These are phyloP conservation scores for Leucosticte australis DNA, from an alignment of 2,113 vertebrate species.

Conservation along the genomic window DNA sequence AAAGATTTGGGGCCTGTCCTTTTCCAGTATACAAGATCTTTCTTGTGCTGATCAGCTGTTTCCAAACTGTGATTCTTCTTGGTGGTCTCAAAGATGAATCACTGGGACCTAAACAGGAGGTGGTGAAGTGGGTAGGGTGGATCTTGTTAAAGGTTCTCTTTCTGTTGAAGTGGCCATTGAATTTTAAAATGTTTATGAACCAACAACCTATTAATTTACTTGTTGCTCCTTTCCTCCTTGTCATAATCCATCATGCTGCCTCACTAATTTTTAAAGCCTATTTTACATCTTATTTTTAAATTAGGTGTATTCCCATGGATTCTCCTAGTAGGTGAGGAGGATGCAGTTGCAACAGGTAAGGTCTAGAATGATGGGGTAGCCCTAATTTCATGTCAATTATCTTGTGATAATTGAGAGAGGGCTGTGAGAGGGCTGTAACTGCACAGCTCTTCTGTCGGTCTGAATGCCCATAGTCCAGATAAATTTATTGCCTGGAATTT, in stretches of 20 bases:
- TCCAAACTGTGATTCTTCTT: constrained; percentile 13
- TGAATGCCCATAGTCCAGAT: background rate
- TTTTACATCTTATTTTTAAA: background rate
- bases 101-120: background rate
- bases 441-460: background rate
- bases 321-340: background rate
- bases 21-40: constrained; percentile 6
- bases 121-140: background rate
- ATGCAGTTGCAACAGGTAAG: background rate
- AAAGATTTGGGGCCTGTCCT: background rate
- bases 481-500: background rate
- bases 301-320: background rate
- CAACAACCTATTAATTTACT: background rate
- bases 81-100: constrained; percentile 12
- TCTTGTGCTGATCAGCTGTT: constrained; percentile 16
- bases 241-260: background rate
- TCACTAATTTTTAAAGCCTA: background rate
- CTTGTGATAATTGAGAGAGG: background rate
- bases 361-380: background rate
- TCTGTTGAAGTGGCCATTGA: background rate
- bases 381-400: background rate
- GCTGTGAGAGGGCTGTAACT: background rate
- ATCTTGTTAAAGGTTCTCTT: constrained; percentile 14
- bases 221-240: background rate
- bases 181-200: constrained; percentile 19